Evolutionary conservation across 1,140 invertebrate species (phyloP).

Genomic region (Marisa cornuarietis): DNA sequence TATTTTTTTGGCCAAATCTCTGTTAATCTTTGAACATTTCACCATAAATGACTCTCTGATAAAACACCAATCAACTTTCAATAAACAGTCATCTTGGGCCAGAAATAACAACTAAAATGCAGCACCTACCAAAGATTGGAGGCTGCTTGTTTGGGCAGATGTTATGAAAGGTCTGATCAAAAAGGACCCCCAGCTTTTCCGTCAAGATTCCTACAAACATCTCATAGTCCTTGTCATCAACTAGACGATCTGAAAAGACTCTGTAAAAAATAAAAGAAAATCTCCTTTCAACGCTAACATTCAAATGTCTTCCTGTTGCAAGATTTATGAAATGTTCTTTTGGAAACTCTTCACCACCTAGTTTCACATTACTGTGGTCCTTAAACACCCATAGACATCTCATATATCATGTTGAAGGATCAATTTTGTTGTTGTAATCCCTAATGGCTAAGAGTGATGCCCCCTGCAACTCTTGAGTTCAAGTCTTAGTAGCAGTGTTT

Average conservation of each 20-base stretch:
- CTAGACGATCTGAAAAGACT: slow-evolving; percentile 83
- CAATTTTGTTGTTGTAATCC: no score
- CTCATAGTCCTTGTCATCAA: slow-evolving; percentile 80
- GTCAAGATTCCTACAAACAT: slow-evolving; percentile 78
- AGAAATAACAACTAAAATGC: background rate
- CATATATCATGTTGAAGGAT: no score
- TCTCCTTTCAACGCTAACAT: background rate
- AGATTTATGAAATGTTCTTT: background rate
- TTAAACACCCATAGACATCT: no score
- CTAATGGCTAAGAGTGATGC: no score
- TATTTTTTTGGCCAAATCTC: no score
- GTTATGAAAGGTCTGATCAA: slow-evolving; percentile 80
- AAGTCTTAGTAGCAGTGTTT: background rate
- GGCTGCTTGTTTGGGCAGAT: slow-evolving; percentile 80
- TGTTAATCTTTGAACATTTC: no score
- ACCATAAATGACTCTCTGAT: no score
- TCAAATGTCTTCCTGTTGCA: background rate
- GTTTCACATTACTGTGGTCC: no score
- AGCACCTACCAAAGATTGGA: slow-evolving; percentile 77
- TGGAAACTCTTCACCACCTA: no score
- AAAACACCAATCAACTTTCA: no score
- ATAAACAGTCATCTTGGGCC: no score
- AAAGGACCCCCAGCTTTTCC: slow-evolving; percentile 78
- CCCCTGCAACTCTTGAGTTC: background rate
- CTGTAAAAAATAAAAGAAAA: slow-evolving; percentile 60